Conservation (phyloP, 2,888 invertebrate genomes). For the Monoplex corrugatus region DNA sequence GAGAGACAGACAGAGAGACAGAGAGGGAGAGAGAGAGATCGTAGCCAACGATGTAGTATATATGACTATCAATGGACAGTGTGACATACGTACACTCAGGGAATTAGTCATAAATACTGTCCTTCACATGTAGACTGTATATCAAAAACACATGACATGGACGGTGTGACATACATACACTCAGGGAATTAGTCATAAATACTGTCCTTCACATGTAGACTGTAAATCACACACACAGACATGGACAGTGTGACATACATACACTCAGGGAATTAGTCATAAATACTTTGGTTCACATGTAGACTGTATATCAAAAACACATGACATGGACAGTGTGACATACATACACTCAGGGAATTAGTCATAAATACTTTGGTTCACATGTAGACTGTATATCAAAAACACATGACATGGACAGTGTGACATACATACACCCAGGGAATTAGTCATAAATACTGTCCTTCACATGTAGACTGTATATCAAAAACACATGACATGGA, state of each 20-base stretch:
- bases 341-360: neutral
- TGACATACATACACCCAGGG: neutral
- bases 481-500: neutral
- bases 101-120: neutral
- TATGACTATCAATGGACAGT: neutral
- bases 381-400: too few species aligned
- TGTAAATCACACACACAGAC: too few species aligned
- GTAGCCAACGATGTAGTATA: too few species aligned
- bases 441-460: too few species aligned
- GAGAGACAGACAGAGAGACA: neutral
- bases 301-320: neutral
- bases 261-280: too few species aligned
- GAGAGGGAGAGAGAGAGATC: neutral
- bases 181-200: neutral
- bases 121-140: neutral
- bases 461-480: neutral
- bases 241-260: neutral
- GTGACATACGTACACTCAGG: neutral
- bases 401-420: neutral
- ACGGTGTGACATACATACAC: neutral
- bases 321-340: neutral
- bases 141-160: neutral
- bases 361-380: too few species aligned
- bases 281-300: neutral
- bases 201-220: neutral